phyloP scores from a whole-genome alignment of 2,888 invertebrate species.

The Megastigmus dorsalis region DNA sequence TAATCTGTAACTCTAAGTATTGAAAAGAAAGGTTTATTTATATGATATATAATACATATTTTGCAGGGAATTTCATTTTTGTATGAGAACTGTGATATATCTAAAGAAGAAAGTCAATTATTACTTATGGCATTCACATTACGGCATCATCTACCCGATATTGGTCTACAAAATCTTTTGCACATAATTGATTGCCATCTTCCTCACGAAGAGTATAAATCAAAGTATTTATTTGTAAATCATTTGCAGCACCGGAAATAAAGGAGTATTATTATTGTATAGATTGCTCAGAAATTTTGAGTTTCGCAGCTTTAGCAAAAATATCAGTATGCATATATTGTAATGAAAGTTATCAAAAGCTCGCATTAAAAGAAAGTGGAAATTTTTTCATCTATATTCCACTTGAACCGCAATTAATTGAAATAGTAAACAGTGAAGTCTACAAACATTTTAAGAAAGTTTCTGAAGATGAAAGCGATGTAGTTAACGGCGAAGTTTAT shows the following conservation, averaged over 20 bases:
- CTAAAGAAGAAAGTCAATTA: conserved; percentile 9
- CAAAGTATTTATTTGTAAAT: conserved; percentile 15
- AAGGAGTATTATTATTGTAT: not conserved
- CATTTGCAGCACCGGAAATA: not conserved
- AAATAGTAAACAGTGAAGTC: conserved; percentile 11
- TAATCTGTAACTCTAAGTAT: too few relatives aligned
- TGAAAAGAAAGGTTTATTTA: too few relatives aligned
- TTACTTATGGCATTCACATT: not conserved
- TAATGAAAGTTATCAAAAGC: not conserved
- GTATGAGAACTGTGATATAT: not conserved
- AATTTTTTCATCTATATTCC: conserved; percentile 19
- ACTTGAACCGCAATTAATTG: conserved; percentile 17
- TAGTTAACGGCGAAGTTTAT: conserved; percentile 29
- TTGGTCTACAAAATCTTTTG: conserved; percentile 1
- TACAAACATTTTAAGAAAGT: conserved; percentile 4
- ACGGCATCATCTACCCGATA: not conserved
- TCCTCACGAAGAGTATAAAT: not conserved
- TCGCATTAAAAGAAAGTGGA: not conserved
- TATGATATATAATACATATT: too few relatives aligned
- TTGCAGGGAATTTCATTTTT: not conserved
- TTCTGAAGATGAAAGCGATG: conserved; percentile 5
- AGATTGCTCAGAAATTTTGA: not conserved
- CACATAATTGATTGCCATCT: conserved; percentile 11
- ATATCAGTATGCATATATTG: not conserved
- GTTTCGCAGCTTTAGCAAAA: not conserved